Percentiles rank a stretch among this genome's conserved stretches.
Conservation (phyloP, 2,113 vertebrate genomes). For the Trochalopteron elliotii region DNA sequence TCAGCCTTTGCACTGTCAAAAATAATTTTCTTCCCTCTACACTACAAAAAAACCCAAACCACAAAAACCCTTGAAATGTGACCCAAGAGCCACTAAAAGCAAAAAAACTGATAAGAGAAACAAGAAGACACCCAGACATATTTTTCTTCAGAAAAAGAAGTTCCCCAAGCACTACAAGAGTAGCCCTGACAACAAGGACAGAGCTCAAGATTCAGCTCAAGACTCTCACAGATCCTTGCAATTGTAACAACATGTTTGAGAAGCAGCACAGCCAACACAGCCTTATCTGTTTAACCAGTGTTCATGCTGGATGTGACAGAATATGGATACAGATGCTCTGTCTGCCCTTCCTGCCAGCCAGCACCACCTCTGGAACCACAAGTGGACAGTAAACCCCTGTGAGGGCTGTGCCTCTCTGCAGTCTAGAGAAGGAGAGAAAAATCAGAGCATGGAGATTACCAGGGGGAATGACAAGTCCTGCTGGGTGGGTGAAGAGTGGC, state of each 20-base stretch:
- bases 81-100: background rate
- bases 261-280: background rate
- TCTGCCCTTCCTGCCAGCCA: conserved; percentile 52
- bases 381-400: conserved; percentile 28
- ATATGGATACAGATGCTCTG: conserved; percentile 37
- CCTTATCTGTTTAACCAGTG: background rate
- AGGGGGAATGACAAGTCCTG: background rate
- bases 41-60: background rate
- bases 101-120: background rate
- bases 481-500: background rate
- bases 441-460: background rate
- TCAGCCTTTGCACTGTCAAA: background rate
- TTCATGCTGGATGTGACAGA: conserved; percentile 25
- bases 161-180: background rate
- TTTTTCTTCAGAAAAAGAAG: background rate
- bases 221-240: background rate
- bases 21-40: background rate
- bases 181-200: background rate
- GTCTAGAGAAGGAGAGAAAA: background rate
- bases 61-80: background rate
- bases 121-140: background rate
- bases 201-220: background rate
- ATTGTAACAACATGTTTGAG: background rate
- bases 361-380: conserved; percentile 61
- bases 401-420: conserved; percentile 52